Evolutionary conservation across 2,888 invertebrate genomes (phyloP), one percentile per base, ranked within the genome.

Genomic region (Dusona sp.): DNA sequence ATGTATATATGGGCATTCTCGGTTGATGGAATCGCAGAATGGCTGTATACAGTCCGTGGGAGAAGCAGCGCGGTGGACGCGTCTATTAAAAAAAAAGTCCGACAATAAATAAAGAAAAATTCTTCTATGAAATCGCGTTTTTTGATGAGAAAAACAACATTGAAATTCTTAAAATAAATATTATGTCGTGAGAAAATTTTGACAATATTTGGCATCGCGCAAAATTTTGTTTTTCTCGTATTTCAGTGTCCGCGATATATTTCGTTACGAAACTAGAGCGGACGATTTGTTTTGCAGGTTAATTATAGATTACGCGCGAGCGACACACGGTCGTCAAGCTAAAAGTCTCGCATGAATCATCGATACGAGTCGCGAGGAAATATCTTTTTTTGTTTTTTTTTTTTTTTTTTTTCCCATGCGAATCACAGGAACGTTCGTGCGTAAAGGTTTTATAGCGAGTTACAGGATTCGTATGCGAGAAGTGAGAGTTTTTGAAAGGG

Each of bases 401-500:
- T 70, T 51, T 33, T 72, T 77, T 84, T 70, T 51, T 67, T 67
- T 38, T 38, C 22, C 9, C 70, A 42, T 42, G 79, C 79, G 82
- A 85, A 75, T 82, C 82, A 85, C 74, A 65, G 22, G 25, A 11
- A 74, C 29, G 36, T 8, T 75, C 54, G 73, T 45, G 19, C 51
- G 51, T 38, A 11, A 36, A 8, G 0, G 65, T n/a, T 61, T 61
- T 29, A 29, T 1, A 61, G 38, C 22, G n/a, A 36, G 36, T 73
- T 29, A 13, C 36, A 38, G 38, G 3, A 25, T 42, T 42, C 38
- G 68, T 61, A 61, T 6, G 29, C 64, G 29, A 64, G 25, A 33
- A 3, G 36, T n/a, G 61, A 75, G 67, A 29, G 16, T 36, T 88
- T 88, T 89, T 86, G 72, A 16, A 54, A 25, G 33, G 38, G 89